These are phyloP conservation scores for Lepisosteus osseus DNA, from an alignment of 2,113 vertebrate species.

Conservation along the genomic window DNA sequence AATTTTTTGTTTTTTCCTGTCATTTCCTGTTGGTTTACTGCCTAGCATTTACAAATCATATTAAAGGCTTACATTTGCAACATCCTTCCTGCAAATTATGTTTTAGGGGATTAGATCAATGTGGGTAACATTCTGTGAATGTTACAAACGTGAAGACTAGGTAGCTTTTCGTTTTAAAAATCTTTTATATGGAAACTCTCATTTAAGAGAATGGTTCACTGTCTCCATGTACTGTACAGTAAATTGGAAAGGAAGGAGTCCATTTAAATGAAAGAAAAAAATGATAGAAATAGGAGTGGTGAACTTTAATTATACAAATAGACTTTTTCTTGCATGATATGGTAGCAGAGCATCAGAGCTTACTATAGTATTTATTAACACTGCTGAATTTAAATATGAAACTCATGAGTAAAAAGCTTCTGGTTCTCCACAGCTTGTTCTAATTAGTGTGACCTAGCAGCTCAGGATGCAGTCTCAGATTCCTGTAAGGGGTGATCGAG, in stretches of 20 bases:
- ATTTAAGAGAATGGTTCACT: neutral
- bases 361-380: neutral
- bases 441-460: conserved; percentile 10
- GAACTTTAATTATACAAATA: neutral
- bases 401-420: neutral
- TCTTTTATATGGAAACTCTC: neutral
- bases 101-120: too few species aligned
- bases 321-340: neutral
- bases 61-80: too few species aligned
- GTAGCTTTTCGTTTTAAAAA: too few species aligned
- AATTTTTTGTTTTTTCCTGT: too few species aligned
- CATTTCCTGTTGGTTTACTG: too few species aligned
- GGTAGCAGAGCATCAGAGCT: neutral
- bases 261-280: neutral
- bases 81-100: too few species aligned
- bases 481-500: conserved; percentile 9
- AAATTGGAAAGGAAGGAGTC: neutral
- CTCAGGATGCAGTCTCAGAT: conserved; percentile 13
- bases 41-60: too few species aligned
- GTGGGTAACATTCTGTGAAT: too few species aligned
- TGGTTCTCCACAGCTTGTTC: conserved; percentile 9
- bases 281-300: too few species aligned
- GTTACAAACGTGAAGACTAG: too few species aligned
- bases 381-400: neutral
- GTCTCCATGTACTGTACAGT: neutral